Evolutionary conservation across 2,888 invertebrate species (phyloP).

Genomic region (Meta bourneti): DNA sequence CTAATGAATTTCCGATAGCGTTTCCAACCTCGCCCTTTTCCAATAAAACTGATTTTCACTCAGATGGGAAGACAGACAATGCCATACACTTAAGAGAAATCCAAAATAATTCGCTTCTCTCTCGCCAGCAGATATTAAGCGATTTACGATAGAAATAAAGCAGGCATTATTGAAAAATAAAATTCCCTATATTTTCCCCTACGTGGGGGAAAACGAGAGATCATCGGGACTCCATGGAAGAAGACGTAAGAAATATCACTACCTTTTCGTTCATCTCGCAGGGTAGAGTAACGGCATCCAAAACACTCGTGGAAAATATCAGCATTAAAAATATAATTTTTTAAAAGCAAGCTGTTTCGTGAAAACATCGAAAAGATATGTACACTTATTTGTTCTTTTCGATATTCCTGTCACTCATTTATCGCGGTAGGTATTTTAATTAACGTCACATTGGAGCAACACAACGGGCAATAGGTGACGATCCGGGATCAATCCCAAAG

Average conservation of each 20-base stretch:
- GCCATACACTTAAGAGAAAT: not conserved
- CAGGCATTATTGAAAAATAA: conserved; percentile 57
- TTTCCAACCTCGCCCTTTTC: conserved; percentile 34
- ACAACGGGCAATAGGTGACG: too few species aligned
- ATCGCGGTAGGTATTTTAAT: too few species aligned
- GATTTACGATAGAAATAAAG: conserved; percentile 39
- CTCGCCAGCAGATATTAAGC: conserved; percentile 28
- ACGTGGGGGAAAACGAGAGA: not conserved
- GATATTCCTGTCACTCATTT: too few species aligned
- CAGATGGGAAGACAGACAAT: conserved; percentile 15
- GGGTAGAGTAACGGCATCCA: too few species aligned
- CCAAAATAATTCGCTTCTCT: not conserved
- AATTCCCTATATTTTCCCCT: conserved; percentile 13
- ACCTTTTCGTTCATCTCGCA: not conserved
- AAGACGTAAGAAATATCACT: not conserved
- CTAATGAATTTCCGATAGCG: conserved; percentile 70
- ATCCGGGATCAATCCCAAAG: too few species aligned
- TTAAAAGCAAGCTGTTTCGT: too few species aligned
- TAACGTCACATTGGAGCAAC: too few species aligned
- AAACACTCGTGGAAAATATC: too few species aligned
- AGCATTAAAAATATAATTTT: too few species aligned
- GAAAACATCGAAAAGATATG: too few species aligned
- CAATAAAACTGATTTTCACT: conserved; percentile 60
- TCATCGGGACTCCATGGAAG: not conserved
- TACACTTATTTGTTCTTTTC: too few species aligned